phyloP scores from a whole-genome alignment of 2,113 vertebrate species.

The Halcyon malimbica region DNA sequence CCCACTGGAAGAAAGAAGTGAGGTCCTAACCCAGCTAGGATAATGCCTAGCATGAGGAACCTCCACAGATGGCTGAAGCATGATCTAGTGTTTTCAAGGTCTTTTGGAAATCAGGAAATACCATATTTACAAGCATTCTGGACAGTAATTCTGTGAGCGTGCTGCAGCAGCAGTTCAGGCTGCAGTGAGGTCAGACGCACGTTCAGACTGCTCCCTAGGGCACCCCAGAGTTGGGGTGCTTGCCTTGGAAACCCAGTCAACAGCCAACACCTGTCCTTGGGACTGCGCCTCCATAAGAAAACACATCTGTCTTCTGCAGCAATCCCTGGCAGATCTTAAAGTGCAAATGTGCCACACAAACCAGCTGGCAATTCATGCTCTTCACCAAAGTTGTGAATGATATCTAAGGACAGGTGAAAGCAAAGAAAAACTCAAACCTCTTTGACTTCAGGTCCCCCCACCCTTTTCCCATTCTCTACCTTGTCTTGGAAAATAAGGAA shows the following conservation, averaged over 20 bases:
- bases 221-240: not conserved
- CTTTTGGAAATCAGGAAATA: not conserved
- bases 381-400: conserved; percentile 40
- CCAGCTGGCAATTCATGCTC: not conserved
- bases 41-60: not conserved
- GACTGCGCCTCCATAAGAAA: not conserved
- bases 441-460: not conserved
- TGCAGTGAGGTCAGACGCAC: not conserved
- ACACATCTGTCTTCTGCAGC: not conserved
- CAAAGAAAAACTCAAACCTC: conserved; percentile 42
- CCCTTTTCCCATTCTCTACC: not conserved
- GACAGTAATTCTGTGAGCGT: not conserved
- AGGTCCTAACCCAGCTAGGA: not conserved
- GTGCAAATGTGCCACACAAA: not conserved
- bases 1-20: not conserved
- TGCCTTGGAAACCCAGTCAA: not conserved
- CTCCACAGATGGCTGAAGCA: not conserved
- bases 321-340: not conserved
- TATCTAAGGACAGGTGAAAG: conserved; percentile 37
- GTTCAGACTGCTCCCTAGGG: not conserved
- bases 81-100: not conserved
- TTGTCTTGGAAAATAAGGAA: conserved; percentile 40
- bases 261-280: conserved; percentile 1
- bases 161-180: not conserved
- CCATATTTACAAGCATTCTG: not conserved